A percentile compares a stretch with the other conserved stretches of the same genome.
phyloP scores from a whole-genome alignment of 1,140 invertebrate genomes.

The Saccostrea echinata region DNA sequence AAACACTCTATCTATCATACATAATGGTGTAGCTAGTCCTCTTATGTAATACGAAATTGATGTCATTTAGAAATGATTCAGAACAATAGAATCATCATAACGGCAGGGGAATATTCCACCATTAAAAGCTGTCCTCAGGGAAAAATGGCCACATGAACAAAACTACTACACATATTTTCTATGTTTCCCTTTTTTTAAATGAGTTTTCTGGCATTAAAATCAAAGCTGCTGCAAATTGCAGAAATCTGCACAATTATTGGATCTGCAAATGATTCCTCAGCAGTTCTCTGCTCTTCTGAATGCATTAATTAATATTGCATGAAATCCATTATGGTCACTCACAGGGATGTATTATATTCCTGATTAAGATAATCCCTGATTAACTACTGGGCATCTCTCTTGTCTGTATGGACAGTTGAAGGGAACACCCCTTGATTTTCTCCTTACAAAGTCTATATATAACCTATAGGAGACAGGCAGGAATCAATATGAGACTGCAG shows the following conservation, averaged over 20 bases:
- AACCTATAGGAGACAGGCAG: neutral
- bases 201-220: neutral
- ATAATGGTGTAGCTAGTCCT: conserved; percentile 27
- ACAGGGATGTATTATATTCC: neutral
- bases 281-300: neutral
- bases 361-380: conserved; percentile 12
- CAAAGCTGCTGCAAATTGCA: neutral
- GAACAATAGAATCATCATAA: conserved; percentile 7
- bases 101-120: neutral
- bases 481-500: neutral
- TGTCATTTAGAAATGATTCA: conserved; percentile 21
- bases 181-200: neutral
- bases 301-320: conserved; percentile 29
- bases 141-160: neutral
- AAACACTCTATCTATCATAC: neutral
- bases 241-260: conserved; percentile 2
- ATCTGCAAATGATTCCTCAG: neutral
- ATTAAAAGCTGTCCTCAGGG: neutral
- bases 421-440: neutral
- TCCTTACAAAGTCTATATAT: neutral
- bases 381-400: neutral
- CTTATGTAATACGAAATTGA: neutral
- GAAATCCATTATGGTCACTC: neutral
- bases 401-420: neutral
- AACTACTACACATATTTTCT: neutral